Evolutionary conservation across 1,140 invertebrate genomes (phyloP), one percentile per base, ranked within the genome.

Genomic region (Drosophila nigromelanica): DNA sequence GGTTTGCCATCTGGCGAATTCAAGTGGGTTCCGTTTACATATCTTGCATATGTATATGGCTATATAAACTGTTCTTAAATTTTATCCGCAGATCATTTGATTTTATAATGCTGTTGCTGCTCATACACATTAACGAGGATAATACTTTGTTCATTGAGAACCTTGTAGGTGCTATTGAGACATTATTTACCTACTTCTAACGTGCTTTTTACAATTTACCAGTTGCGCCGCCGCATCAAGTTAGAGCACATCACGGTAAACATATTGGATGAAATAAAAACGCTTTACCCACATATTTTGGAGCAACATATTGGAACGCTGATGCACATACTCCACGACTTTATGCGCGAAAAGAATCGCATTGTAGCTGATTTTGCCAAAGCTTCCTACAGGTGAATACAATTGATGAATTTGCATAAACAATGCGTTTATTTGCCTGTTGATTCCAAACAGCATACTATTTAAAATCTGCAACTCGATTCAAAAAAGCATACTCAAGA

Each of bases 101-200:
- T 77, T 78, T 93, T 11, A 67, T 93, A 11, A 76, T 93, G 55
- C 54, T 93, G 18, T 73, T 93, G 37, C 76, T 93, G 76, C 69
- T 93, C 1, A 91, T 93, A 60, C 74, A 91, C 8, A 82, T 85
- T 8, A 82, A 87, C 24, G 91, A 92, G 64, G 80, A 89, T 30
- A 90, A 92, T 48, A 92, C 91, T 10, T 60, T 85, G 39, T 83
- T 80, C 37, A 90, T 93, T 30, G 92, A 93, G 67, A 89, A 80
- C 52, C 80, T 93, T 43, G 89, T 93, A 76, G 89, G 87, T 63
- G 4, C 1, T 5, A 27, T 27, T 3, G n/a, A 35, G 4, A 14
- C 21, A 7, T 14, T 21, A 7, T 11, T 0, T n/a, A 3, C 5
- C n/a, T 15, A 3, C 5, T 1, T 4, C 10, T 56, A 33, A 50